Evolutionary conservation across 2,113 vertebrate species (phyloP).

Genomic region (Delphinapterus leucas): DNA sequence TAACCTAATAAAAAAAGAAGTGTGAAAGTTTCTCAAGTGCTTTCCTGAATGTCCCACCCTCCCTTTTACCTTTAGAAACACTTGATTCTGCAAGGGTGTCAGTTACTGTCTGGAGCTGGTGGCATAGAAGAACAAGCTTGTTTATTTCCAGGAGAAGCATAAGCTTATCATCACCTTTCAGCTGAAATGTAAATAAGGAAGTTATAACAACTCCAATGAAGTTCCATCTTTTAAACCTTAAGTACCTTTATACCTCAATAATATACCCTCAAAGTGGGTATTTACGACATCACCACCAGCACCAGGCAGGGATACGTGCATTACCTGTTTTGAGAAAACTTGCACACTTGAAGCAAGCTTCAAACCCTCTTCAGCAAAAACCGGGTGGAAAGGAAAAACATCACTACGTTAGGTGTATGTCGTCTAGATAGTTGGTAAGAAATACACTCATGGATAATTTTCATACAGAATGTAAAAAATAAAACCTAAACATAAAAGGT

Average conservation of each 20-base stretch:
- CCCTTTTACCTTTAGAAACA: constrained; percentile 91
- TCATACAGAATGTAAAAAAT: too few relatives aligned
- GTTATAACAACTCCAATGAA: constrained; percentile 39
- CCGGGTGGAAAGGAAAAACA: too few relatives aligned
- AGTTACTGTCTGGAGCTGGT: constrained; percentile 90
- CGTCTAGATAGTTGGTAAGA: too few relatives aligned
- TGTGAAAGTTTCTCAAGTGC: not conserved
- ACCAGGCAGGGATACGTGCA: too few relatives aligned
- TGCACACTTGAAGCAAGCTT: too few relatives aligned
- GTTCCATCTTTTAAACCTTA: not conserved
- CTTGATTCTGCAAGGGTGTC: constrained; percentile 91
- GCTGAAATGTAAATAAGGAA: constrained; percentile 80
- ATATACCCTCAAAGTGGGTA: not conserved
- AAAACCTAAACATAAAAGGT: too few relatives aligned
- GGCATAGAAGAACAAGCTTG: constrained; percentile 90
- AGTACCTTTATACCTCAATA: not conserved
- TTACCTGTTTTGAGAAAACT: too few relatives aligned
- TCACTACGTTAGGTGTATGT: too few relatives aligned
- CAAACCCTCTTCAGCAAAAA: too few relatives aligned
- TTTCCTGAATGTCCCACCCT: not conserved
- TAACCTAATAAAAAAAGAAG: not conserved
- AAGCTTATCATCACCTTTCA: constrained; percentile 90
- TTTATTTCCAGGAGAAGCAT: constrained; percentile 91
- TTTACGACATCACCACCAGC: not conserved
- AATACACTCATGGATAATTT: too few relatives aligned